Evolutionary conservation across 1,140 invertebrate species (phyloP).

Genomic region (Ceratosolen solmsi): DNA sequence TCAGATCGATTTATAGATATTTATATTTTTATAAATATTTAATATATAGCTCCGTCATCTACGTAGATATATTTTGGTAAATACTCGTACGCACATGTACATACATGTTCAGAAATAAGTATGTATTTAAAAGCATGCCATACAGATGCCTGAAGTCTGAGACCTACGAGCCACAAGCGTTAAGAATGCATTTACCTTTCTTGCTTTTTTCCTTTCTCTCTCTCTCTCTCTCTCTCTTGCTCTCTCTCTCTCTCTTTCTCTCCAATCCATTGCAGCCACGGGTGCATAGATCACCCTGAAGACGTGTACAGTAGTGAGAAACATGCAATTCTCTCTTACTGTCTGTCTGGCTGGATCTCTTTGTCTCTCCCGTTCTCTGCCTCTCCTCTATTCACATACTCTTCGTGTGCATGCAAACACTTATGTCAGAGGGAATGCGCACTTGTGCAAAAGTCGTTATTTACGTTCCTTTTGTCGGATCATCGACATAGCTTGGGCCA

Average conservation of each 20-base stretch:
- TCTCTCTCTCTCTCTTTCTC: neutral
- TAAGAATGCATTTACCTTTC: constrained; percentile 27
- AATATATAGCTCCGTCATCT: neutral
- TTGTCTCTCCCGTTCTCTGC: neutral
- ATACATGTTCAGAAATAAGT: neutral
- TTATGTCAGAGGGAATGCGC: constrained; percentile 41
- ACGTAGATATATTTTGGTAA: constrained; percentile 18
- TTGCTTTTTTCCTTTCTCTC: neutral
- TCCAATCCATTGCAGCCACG: constrained; percentile 44
- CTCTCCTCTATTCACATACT: neutral
- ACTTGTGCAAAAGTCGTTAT: constrained; percentile 62
- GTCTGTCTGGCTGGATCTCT: neutral
- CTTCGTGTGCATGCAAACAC: constrained; percentile 33
- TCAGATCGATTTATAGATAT: constrained; percentile 14
- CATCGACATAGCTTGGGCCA: constrained; percentile 58
- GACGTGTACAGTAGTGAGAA: neutral
- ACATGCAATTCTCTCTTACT: neutral
- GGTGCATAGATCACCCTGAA: constrained; percentile 46
- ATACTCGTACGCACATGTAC: neutral
- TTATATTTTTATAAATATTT: constrained; percentile 10
- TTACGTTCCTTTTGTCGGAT: constrained; percentile 67
- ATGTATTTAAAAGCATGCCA: constrained; percentile 15
- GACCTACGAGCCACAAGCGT: constrained; percentile 19
- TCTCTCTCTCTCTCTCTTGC: neutral
- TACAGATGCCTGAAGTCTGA: constrained; percentile 17